Evolutionary conservation across 2,113 vertebrate species (phyloP).

Genomic region (Chloroceryle aenea): DNA sequence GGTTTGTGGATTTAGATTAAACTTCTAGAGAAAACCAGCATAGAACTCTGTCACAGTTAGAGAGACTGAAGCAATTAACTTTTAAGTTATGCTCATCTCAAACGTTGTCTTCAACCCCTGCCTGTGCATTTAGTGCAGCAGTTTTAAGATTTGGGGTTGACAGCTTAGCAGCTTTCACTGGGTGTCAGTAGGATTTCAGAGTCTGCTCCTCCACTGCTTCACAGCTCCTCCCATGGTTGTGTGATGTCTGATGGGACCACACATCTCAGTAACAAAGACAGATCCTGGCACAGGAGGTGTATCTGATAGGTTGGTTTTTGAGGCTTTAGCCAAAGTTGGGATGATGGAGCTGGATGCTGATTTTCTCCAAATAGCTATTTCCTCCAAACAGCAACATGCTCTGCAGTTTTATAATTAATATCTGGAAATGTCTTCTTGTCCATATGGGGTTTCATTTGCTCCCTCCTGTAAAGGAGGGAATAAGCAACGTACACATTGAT

Average conservation of each 20-base stretch:
- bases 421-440: neutral
- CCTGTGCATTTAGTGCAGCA: neutral
- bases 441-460: neutral
- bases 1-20: conserved; percentile 70
- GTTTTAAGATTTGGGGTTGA: neutral
- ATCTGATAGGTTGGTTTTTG: fast-evolving
- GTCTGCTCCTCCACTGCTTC: neutral
- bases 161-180: neutral
- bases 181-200: neutral
- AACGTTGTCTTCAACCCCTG: neutral
- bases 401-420: neutral
- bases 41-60: too few relatives aligned
- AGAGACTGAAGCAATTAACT: neutral
- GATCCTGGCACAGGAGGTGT: neutral
- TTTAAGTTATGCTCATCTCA: neutral
- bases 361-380: neutral
- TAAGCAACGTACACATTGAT: neutral
- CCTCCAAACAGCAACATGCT: neutral
- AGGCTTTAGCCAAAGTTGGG: neutral
- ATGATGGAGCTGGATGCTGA: neutral
- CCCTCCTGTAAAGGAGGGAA: neutral
- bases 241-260: too few relatives aligned
- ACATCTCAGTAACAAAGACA: neutral
- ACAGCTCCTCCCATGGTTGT: neutral
- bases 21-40: neutral